A percentile compares a stretch with the other conserved stretches of the same genome.
phyloP scores from a whole-genome alignment of 2,888 invertebrate species.

The Amblyjoppa fuscipennis region DNA sequence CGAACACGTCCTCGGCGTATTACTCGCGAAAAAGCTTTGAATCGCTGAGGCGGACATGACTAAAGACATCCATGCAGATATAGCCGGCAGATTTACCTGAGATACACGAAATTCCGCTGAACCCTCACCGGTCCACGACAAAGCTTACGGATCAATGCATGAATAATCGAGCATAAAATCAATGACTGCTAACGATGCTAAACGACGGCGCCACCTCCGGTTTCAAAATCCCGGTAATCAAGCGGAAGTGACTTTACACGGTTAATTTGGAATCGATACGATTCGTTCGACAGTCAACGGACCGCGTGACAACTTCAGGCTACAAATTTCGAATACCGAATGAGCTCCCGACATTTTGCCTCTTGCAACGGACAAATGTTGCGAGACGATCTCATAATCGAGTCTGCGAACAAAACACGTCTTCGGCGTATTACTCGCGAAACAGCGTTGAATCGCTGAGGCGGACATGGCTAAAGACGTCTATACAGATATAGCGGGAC shows the following conservation, averaged over 20 bases:
- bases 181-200: not conserved
- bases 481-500: not conserved
- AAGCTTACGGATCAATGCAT: slow-evolving; percentile 65
- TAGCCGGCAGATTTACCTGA: slow-evolving; percentile 15
- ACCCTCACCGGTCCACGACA: slow-evolving; percentile 57
- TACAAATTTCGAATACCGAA: not conserved
- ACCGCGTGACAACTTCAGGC: too few relatives aligned
- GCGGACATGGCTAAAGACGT: slow-evolving; percentile 18
- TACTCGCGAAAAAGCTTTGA: slow-evolving; percentile 21
- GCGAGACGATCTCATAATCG: slow-evolving; percentile 1
- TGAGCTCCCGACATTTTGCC: not conserved
- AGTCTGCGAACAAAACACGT: slow-evolving; percentile 8
- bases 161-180: slow-evolving; percentile 66
- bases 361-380: not conserved
- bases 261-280: slow-evolving; percentile 15
- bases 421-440: slow-evolving; percentile 18
- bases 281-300: not conserved
- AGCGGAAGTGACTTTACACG: not conserved
- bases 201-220: not conserved
- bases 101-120: slow-evolving; percentile 56
- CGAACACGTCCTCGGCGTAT: slow-evolving; percentile 14
- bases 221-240: too few relatives aligned
- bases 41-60: slow-evolving; percentile 30
- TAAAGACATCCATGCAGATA: slow-evolving; percentile 17
- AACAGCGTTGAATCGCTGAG: slow-evolving; percentile 34